Conservation (phyloP, 2,888 invertebrate species). For the Poecilobothrus nobilitatus region DNA sequence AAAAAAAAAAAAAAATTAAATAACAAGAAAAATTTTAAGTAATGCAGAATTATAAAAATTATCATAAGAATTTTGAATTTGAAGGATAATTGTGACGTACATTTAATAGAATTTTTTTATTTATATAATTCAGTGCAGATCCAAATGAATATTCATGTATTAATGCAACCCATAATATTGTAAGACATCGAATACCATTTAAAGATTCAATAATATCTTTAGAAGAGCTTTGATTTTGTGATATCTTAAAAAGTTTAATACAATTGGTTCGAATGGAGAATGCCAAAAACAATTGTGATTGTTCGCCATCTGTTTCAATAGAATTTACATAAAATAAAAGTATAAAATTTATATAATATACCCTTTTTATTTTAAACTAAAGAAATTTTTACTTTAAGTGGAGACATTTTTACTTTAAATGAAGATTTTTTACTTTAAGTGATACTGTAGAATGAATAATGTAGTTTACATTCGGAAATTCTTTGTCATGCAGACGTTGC, state of each 20-base stretch:
- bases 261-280: constrained; percentile 43
- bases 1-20: neutral
- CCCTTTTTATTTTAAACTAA: too few relatives aligned
- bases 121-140: constrained; percentile 25
- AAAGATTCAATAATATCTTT: constrained; percentile 42
- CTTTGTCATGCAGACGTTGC: too few relatives aligned
- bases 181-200: constrained; percentile 44
- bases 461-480: too few relatives aligned
- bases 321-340: neutral
- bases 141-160: constrained; percentile 36
- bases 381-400: too few relatives aligned
- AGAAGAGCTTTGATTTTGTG: constrained; percentile 28
- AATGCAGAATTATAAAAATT: too few relatives aligned
- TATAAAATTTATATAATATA: too few relatives aligned
- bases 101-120: constrained; percentile 15
- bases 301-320: constrained; percentile 30
- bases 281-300: constrained; percentile 29
- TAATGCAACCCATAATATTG: constrained; percentile 46
- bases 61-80: too few relatives aligned
- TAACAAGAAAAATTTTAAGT: too few relatives aligned
- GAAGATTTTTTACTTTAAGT: too few relatives aligned
- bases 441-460: too few relatives aligned
- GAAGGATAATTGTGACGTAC: neutral
- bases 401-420: too few relatives aligned
- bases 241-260: constrained; percentile 39